These are phyloP conservation scores for Pteria penguin DNA, from an alignment of 2,888 invertebrate genomes.

Conservation along the genomic window DNA sequence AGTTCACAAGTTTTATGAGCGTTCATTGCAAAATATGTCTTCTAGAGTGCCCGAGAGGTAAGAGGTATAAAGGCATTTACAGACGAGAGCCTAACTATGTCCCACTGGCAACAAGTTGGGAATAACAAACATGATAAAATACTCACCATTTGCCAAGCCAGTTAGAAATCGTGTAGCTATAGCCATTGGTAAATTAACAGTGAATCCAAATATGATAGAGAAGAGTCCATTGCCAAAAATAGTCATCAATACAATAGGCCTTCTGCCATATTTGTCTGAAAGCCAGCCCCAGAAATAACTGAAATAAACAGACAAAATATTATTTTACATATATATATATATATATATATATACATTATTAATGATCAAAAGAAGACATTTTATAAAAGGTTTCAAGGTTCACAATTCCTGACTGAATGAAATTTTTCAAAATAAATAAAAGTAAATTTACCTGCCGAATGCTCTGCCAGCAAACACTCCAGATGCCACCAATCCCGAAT, in stretches of 20 bases:
- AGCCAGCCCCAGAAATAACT: slow-evolving; percentile 78
- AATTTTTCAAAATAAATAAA: neutral
- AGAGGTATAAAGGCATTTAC: no score
- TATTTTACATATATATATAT: no score
- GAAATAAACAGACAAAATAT: no score
- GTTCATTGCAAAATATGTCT: no score
- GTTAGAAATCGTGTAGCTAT: slow-evolving; percentile 66
- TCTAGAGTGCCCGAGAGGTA: no score
- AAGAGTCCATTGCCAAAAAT: slow-evolving; percentile 64
- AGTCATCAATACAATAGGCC: slow-evolving; percentile 67
- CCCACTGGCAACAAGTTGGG: no score
- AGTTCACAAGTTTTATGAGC: no score
- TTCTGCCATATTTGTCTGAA: slow-evolving; percentile 71
- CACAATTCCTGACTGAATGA: no score
- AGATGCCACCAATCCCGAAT: slow-evolving; percentile 74
- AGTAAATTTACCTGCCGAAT: slow-evolving; percentile 66
- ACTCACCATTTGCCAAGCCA: slow-evolving; percentile 73
- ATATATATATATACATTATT: no score
- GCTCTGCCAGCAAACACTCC: slow-evolving; percentile 72
- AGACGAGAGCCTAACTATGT: no score
- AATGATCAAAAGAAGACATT: neutral
- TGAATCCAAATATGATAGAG: slow-evolving; percentile 72
- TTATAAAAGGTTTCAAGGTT: no score
- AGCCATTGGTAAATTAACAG: slow-evolving; percentile 63
- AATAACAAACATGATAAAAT: no score